phyloP scores from a whole-genome alignment of 2,888 invertebrate genomes.

The Lasioglossum calceatum region DNA sequence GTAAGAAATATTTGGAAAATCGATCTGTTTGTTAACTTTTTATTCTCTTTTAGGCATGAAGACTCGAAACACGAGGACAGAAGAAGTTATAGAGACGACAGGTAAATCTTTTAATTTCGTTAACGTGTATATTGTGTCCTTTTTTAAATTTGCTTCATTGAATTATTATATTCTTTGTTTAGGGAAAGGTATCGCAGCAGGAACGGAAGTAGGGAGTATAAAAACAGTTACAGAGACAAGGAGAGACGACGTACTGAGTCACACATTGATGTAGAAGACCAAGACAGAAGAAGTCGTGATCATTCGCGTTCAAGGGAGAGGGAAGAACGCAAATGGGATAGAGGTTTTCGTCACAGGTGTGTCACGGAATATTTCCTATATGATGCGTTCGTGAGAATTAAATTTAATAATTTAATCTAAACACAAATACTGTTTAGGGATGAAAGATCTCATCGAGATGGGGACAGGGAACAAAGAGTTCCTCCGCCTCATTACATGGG shows the following conservation, averaged over 20 bases:
- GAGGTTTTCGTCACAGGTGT: too few species aligned
- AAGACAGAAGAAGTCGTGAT: constrained; percentile 20
- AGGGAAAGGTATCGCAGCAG: constrained; percentile 40
- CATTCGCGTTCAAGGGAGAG: constrained; percentile 54
- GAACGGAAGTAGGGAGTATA: constrained; percentile 38
- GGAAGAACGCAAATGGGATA: constrained; percentile 28
- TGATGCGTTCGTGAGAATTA: not conserved
- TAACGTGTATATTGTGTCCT: not conserved
- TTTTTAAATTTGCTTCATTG: not conserved
- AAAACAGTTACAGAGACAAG: constrained; percentile 25
- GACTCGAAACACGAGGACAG: too few species aligned
- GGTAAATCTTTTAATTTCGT: constrained; percentile 39
- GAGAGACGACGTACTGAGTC: constrained; percentile 14
- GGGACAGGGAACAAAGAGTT: constrained; percentile 51
- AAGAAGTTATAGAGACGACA: too few species aligned
- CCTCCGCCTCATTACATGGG: constrained; percentile 58
- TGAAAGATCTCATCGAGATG: constrained; percentile 51
- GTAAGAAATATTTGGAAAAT: too few species aligned
- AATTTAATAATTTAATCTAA: constrained; percentile 3
- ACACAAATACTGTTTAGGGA: constrained; percentile 34
- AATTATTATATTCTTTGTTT: not conserved
- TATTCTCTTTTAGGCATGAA: too few species aligned
- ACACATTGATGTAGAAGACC: not conserved
- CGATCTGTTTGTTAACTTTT: too few species aligned
- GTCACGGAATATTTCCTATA: too few species aligned